Evolutionary conservation across 2,888 invertebrate genomes (phyloP), one percentile per base, ranked within the genome.

Genomic region (Oscheius onirici): DNA sequence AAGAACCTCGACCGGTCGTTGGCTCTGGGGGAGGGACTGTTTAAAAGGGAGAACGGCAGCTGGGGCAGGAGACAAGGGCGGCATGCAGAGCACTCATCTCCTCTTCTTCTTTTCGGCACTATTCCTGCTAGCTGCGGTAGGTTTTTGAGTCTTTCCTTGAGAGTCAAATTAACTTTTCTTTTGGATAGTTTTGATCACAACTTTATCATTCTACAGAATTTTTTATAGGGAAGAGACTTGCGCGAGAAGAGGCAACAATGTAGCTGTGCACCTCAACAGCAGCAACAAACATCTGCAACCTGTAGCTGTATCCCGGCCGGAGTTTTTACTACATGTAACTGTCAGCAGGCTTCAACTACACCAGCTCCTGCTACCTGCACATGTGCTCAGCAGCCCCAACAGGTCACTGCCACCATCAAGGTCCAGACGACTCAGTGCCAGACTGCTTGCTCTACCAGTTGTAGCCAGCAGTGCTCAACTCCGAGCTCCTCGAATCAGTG

Each of bases 111-210:
- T 49, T 15, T 49, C 49, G 10, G 20, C 22, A 10, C n/a, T 49
- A 10, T 49, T 49, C 49, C 20, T 22, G 10, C 10, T 49, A 22
- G 49, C 49, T 49, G 17, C 49, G 49, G 49, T 49, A 49, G 17
- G 49, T 10, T 10, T 17, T 3, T 10, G 10, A 6, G 44, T 41
- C 15, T 15, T 17, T n/a, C 3, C 44, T n/a, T 3, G 17, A 3
- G 11, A 3, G n/a, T n/a, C 11, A 2, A 2, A 17, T 15, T 15
- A 13, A 8, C 8, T 41, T 41, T 41, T 41, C 13, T 74, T 57
- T 54, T 74, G 74, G 76, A 63, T 49, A 78, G 72, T 52, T 75
- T 75, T 51, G 28, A 73, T 43, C 73, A 75, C 58, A 75, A 77
- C 46, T 73, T 73, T 71, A 73, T 34, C 5, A 6, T 34, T 3